Conservation (phyloP, 2,113 vertebrate genomes). For the Chionomys nivalis region DNA sequence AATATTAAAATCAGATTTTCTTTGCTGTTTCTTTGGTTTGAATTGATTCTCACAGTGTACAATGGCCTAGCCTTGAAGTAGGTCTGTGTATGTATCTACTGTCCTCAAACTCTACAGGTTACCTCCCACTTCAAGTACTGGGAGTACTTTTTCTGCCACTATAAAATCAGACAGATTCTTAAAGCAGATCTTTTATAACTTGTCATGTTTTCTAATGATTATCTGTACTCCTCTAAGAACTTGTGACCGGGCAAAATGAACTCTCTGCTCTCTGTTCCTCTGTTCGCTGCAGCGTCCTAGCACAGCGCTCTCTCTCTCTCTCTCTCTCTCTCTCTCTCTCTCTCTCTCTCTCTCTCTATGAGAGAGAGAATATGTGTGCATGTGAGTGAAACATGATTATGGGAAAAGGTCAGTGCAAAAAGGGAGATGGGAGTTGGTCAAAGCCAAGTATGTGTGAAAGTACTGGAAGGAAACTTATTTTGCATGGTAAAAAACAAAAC, state of each 20-base stretch:
- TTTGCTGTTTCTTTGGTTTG: neutral
- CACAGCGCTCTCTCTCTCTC: neutral
- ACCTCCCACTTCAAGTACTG: neutral
- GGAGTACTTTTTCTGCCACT: neutral
- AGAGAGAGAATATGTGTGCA: too few species aligned
- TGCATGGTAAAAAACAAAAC: neutral
- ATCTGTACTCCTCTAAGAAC: neutral
- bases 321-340: too few species aligned
- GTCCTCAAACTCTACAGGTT: neutral
- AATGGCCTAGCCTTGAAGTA: neutral
- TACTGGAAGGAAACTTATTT: neutral
- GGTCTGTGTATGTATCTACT: neutral
- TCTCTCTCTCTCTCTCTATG: too few species aligned
- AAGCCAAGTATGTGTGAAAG: neutral
- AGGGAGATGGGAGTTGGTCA: neutral
- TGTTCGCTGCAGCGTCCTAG: slow-evolving; percentile 78
- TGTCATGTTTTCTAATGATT: neutral
- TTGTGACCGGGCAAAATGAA: slow-evolving; percentile 63
- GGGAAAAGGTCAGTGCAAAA: neutral
- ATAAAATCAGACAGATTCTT: neutral
- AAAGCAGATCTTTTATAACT: neutral
- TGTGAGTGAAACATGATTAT: neutral
- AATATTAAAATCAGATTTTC: neutral
- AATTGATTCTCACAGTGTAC: neutral
- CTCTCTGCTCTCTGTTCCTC: slow-evolving; percentile 83